Evolutionary conservation across 2,113 vertebrate species (phyloP), one percentile per base, ranked within the genome.

Genomic region (Erythrocercus mccallii): DNA sequence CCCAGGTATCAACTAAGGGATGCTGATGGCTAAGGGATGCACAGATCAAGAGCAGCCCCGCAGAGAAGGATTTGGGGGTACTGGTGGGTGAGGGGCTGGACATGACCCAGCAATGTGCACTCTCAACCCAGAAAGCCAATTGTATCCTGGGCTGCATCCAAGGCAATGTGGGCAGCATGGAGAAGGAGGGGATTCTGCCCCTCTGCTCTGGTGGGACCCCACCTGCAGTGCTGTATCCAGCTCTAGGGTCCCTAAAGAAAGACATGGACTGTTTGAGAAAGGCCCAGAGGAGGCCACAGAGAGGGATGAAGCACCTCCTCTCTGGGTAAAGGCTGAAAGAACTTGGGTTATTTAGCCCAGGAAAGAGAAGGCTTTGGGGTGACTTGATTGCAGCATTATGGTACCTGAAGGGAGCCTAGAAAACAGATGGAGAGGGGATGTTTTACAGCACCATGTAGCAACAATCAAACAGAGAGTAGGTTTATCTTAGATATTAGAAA

Each of bases 1-100:
- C 15, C 58, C 0, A 0, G 8, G 4, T 73, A 27, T 64, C 25
- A 33, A 1, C 27, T n/a, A n/a, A n/a, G n/a, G n/a, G n/a, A n/a
- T n/a, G n/a, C n/a, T n/a, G 9, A 12, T 2, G 14, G 9, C 45
- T 66, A 38, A 4, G n/a, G 33, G 15, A 33, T 33, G 53, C 6
- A n/a, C 6, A 28, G 33, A 18, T 74, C 1, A 9, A 53, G 53
- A 58, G 45, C 37, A 66, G 19, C 28, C 23, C 16, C 5, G 11
- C 33, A 0, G 7, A 58, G 45, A 58, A 66, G 47, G 9, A 25
- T 17, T n/a, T 15, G 24, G 12, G n/a, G 9, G 4, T 81, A 1
- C 45, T 10, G 61, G 11, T 30, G 61, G 24, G 2, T 40, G 11
- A 12, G n/a, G 15, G n/a, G 38, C n/a, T 68, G 61, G 24, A 53